These are phyloP conservation scores for Hypena proboscidalis DNA, from an alignment of 2,888 invertebrate genomes.

Conservation along the genomic window DNA sequence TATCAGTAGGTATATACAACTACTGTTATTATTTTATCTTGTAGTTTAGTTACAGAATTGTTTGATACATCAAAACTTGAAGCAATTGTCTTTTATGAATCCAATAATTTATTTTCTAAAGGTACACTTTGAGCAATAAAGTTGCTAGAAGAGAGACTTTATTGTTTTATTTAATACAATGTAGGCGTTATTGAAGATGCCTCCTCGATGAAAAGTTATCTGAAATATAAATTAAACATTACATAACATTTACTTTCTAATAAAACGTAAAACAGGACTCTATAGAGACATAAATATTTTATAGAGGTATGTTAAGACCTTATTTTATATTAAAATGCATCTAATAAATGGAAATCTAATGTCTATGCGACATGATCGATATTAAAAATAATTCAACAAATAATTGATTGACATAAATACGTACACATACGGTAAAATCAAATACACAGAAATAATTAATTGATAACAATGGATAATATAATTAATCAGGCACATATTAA, in stretches of 20 bases:
- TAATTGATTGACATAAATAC: constrained; percentile 39
- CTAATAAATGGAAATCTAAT: constrained; percentile 7
- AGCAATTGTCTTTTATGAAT: not conserved
- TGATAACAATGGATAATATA: constrained; percentile 39
- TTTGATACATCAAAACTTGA: not conserved
- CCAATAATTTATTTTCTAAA: not conserved
- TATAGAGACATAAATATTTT: constrained; percentile 5
- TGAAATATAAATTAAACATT: not conserved
- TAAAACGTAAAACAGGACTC: constrained; percentile 6
- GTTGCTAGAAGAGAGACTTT: constrained; percentile 17
- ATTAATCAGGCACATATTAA: constrained; percentile 44
- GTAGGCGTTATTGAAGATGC: not conserved
- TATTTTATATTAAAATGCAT: constrained; percentile 11
- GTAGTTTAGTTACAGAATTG: not conserved
- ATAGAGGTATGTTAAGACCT: constrained; percentile 10
- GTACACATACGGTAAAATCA: constrained; percentile 32
- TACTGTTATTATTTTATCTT: constrained; percentile 16
- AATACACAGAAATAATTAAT: constrained; percentile 30
- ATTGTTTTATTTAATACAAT: not conserved
- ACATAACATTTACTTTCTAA: not conserved
- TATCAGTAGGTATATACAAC: constrained; percentile 9
- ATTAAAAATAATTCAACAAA: constrained; percentile 40
- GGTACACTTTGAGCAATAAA: constrained; percentile 23
- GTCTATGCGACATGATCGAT: constrained; percentile 18
- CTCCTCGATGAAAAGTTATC: not conserved